Base-by-base conservation (phyloP, 2,113 vertebrate genomes). In the Clinocottus analis region DNA sequence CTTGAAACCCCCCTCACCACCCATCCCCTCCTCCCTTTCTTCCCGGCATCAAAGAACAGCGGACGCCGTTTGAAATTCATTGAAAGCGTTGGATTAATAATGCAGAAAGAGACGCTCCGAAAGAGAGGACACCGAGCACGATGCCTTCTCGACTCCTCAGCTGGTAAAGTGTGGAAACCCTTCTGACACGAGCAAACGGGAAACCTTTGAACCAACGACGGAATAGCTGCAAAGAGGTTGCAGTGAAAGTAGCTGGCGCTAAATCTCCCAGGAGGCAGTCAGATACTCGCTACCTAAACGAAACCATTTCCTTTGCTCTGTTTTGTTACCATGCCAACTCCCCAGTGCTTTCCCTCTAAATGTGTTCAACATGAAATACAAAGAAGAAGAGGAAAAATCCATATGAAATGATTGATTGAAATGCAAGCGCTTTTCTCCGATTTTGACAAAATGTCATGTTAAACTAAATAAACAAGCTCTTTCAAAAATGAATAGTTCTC, bases 1-100 rank as follows among this genome's bases (percentile, higher is more conserved):
- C 79, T 71, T 81, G 59, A 62, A 68, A 3, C 49, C 39, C 41
- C 41, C 65, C 5, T 14, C 21, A 29, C 72, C 56, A 45, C 53
- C 69, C 66, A 1, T 43, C 74, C 76, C 68, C n/a, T n/a, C n/a
- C n/a, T n/a, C n/a, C n/a, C n/a, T n/a, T 51, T 63, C 83, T 60
- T 60, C 58, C 35, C 87, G 72, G 82, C 93, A 94, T 94, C 93
- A 94, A 94, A 94, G 90, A 68, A 31, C 82, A 37, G 75, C 58
- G 41, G 81, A 66, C 55, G 16, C 73, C 77, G 76, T 91, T 93
- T 92, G 90, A 92, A 91, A 94, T 93, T 91, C 91, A 93, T 90
- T 90, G 92, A 94, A 92, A 90, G 90, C 82, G 58, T 74, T 66
- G 81, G 80, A 90, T 94, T 87, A 95, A 93, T 92, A 93, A 94